Base-by-base conservation (phyloP, 1,140 invertebrate species). In the Mya arenaria region DNA sequence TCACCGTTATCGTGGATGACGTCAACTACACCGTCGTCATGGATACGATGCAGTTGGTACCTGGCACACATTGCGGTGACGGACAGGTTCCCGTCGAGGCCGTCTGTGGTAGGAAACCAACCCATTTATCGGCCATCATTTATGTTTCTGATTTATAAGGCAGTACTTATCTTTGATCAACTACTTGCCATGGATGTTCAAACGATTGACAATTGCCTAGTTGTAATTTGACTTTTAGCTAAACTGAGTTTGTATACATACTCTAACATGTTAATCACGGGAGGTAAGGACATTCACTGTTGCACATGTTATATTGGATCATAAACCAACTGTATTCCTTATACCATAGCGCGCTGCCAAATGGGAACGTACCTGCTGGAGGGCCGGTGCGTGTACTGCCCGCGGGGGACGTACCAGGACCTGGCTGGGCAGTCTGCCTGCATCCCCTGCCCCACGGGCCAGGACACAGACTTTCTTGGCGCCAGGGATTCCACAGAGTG, bases 71-170 rank as follows among this genome's bases (percentile, higher is more conserved):
- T n/a, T 78, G 75, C 56, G 23, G 30, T 25, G 19, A 13, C 5
- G 62, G 62, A 6, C 25, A 66, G 32, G 63, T 68, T 23, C 39
- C 75, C 1, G 75, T 78, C 5, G 75, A 52, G 68, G 75, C 39
- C 19, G 75, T 78, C 28, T 78, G 75, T 68, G 75, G 75, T 68
- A 66, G 39, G 37, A n/a, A n/a, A n/a, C n/a, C n/a, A n/a, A n/a
- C n/a, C n/a, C n/a, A n/a, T n/a, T n/a, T n/a, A n/a, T n/a, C n/a
- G n/a, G n/a, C n/a, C n/a, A n/a, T n/a, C n/a, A n/a, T n/a, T n/a
- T n/a, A n/a, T n/a, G n/a, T n/a, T n/a, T n/a, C n/a, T n/a, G n/a
- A n/a, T n/a, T n/a, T n/a, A n/a, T n/a, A n/a, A n/a, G n/a, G n/a
- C n/a, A n/a, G n/a, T n/a, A n/a, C n/a, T n/a, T n/a, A n/a, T n/a